Conservation (phyloP, 2,888 invertebrate species). For the Acanthoscelides obtectus region DNA sequence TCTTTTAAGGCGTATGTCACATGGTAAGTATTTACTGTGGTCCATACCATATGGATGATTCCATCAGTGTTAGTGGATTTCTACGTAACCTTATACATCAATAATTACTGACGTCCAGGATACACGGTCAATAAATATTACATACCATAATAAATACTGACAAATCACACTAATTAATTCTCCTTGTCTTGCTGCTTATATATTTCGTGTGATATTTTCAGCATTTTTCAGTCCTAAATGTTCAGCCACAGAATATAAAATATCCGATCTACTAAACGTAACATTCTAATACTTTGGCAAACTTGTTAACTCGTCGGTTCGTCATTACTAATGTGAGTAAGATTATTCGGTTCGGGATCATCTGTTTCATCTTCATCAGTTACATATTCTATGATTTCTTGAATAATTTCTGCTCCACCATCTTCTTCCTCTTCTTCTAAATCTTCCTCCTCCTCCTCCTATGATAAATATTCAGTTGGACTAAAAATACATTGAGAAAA, state of each 20-base stretch:
- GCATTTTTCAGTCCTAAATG: too few species aligned
- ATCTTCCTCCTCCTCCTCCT: constrained; percentile 2
- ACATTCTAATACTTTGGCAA: not conserved
- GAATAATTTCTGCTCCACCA: constrained; percentile 5
- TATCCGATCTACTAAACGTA: not conserved
- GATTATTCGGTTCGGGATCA: constrained; percentile 4
- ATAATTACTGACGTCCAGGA: too few species aligned
- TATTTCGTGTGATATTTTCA: too few species aligned
- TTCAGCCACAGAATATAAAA: not conserved
- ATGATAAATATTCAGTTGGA: not conserved
- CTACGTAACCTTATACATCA: too few species aligned
- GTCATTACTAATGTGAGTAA: constrained; percentile 4
- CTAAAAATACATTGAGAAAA: not conserved
- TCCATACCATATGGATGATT: too few species aligned
- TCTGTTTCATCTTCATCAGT: constrained; percentile 9
- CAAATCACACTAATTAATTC: too few species aligned
- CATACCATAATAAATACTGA: too few species aligned
- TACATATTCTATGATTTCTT: constrained; percentile 13
- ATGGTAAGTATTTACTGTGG: too few species aligned
- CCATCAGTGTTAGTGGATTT: too few species aligned
- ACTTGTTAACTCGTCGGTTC: not conserved
- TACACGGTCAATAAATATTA: too few species aligned
- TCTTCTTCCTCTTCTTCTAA: constrained; percentile 1
- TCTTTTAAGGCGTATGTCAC: too few species aligned
- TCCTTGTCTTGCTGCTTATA: too few species aligned